These are phyloP conservation scores for Catostomus latipinnis DNA, from an alignment of 2,797 vertebrate genomes.

Conservation along the genomic window DNA sequence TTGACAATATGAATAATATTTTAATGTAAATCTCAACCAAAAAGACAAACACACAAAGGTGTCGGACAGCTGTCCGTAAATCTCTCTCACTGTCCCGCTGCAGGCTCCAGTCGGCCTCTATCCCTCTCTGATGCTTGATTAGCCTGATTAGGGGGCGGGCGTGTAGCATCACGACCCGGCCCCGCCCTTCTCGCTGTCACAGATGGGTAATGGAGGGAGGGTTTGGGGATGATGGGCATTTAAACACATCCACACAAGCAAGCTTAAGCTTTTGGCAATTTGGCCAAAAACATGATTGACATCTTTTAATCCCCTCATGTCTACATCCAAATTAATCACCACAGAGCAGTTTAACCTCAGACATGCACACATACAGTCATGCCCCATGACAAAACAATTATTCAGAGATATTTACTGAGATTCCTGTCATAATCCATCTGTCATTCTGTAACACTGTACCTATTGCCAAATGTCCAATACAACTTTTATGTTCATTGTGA, in stretches of 20 bases:
- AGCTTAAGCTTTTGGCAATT: background rate
- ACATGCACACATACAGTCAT: slow-evolving; percentile 22
- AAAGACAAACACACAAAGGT: too few relatives aligned
- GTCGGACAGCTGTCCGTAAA: too few relatives aligned
- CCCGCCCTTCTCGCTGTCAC: too few relatives aligned
- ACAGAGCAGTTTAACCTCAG: slow-evolving; percentile 1
- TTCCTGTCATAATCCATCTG: slow-evolving; percentile 40
- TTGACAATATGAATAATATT: too few relatives aligned
- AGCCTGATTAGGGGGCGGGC: too few relatives aligned
- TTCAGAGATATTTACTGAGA: background rate
- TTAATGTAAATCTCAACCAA: too few relatives aligned
- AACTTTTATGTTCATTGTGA: too few relatives aligned
- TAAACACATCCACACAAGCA: background rate
- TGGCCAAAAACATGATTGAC: slow-evolving; percentile 28
- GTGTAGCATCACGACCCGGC: too few relatives aligned
- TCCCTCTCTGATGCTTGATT: too few relatives aligned
- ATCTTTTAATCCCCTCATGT: slow-evolving; percentile 58
- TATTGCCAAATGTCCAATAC: slow-evolving; percentile 21
- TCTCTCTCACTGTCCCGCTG: too few relatives aligned
- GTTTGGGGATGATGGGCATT: background rate
- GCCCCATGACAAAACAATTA: slow-evolving; percentile 19
- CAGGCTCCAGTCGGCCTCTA: too few relatives aligned
- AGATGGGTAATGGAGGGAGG: slow-evolving; percentile 4
- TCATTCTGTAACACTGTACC: slow-evolving; percentile 6
- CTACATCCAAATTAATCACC: slow-evolving; percentile 48